Evolutionary conservation across 2,113 vertebrate genomes (phyloP).

Genomic region (Brevimyrus niger): DNA sequence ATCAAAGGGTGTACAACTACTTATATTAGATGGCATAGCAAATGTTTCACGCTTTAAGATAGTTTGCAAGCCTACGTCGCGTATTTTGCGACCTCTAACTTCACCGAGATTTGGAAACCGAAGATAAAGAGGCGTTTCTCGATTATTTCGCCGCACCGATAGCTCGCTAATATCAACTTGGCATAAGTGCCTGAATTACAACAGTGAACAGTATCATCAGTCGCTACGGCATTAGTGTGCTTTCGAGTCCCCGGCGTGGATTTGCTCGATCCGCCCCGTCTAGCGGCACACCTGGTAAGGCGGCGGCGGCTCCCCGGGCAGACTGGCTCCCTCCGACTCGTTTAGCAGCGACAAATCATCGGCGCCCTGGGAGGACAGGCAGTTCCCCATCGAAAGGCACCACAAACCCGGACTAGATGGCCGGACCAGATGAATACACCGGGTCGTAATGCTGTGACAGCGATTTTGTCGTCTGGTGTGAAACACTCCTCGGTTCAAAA

Average conservation of each 20-base stretch:
- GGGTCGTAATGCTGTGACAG: neutral
- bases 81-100: neutral
- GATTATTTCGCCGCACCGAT: neutral
- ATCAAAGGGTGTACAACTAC: neutral
- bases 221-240: neutral
- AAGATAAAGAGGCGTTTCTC: neutral
- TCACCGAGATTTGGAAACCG: neutral
- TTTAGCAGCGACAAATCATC: slow-evolving; percentile 73
- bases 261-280: neutral
- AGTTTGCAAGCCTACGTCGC: neutral
- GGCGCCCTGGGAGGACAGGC: slow-evolving; percentile 66
- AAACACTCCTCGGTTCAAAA: neutral
- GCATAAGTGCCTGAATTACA: neutral
- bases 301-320: slow-evolving; percentile 64
- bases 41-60: no score
- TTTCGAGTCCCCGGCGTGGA: slow-evolving; percentile 3
- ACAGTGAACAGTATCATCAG: neutral
- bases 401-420: neutral
- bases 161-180: neutral
- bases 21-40: neutral
- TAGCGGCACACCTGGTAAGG: slow-evolving; percentile 54
- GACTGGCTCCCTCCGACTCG: slow-evolving; percentile 70
- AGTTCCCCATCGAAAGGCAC: slow-evolving; percentile 67
- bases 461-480: neutral
- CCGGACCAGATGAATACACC: neutral